These are phyloP conservation scores for Xestoiulus laeticollis DNA, from an alignment of 2,888 invertebrate species.

Conservation along the genomic window DNA sequence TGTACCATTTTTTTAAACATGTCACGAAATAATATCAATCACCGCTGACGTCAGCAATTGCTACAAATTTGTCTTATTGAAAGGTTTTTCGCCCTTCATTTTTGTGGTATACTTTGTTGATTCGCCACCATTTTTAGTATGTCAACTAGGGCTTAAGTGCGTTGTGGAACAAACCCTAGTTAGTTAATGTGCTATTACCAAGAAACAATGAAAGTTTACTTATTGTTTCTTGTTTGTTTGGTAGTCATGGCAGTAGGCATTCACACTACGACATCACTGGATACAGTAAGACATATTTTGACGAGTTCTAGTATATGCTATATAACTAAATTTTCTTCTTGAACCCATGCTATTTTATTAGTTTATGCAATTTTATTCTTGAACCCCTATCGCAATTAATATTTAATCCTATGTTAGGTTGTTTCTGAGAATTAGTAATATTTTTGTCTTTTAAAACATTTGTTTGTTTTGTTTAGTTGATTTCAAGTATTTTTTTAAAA, in stretches of 20 bases:
- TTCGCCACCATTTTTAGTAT: neutral
- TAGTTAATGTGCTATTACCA: neutral
- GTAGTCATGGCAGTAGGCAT: neutral
- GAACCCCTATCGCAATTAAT: no score
- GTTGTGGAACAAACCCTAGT: neutral
- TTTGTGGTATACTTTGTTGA: neutral
- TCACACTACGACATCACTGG: neutral
- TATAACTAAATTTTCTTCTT: neutral
- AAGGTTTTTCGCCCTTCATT: conserved; percentile 2
- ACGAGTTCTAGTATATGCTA: neutral
- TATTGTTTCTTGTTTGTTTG: neutral
- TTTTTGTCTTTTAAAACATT: no score
- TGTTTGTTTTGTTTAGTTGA: no score
- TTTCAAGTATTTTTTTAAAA: no score
- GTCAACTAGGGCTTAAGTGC: neutral
- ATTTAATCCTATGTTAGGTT: neutral
- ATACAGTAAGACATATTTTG: neutral
- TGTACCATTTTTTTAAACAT: neutral
- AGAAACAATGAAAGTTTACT: neutral
- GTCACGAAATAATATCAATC: neutral
- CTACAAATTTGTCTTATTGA: conserved; percentile 24
- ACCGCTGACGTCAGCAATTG: neutral
- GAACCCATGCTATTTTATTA: no score
- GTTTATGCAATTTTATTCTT: no score
- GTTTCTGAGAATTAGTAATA: no score